Evolutionary conservation across 2,797 vertebrate species (phyloP), one percentile per base, ranked within the genome.

Genomic region (Ptychobarbus kaznakovi): DNA sequence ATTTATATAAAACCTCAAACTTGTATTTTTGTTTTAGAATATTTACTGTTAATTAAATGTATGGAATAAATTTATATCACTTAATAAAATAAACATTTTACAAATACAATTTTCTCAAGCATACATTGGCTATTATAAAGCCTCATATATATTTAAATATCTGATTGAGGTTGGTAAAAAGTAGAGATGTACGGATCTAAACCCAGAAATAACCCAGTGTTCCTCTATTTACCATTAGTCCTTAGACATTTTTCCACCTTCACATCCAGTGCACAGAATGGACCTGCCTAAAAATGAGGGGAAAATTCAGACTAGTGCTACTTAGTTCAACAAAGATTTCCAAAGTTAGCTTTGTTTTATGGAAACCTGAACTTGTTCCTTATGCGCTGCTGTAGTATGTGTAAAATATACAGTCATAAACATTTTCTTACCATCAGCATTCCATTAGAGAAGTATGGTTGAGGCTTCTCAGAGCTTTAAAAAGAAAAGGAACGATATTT

Each of bases 391-490:
- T 51, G 22, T 38, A 58, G 20, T 53, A 13, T 75, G 70, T 49
- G 70, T 73, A 28, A 46, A 73, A 73, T 73, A 40, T 22, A 46
- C 12, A 72, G 40, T 16, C 6, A 16, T 16, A 28, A 73, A 28
- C 46, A 46, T 28, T 3, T 70, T 56, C 75, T 94, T 94, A 97
- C 96, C 96, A 97, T 91, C 49, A 97, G 83, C n/a, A 96, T 92
- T 89, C 95, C 96, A 63, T 97, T 97, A 40, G 94, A 95, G 84
- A 92, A 11, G 40, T 96, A 96, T 56, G 87, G 86, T 86, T 93
- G 93, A 4, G 91, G 89, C 11, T 83, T 69, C 0, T 93, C 92
- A 13, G 89, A 40, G 72, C 96, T 97, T 89, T 20, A 93, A 94
- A 91, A 92, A 86, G 81, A 76, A 81, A 72, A 83, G 75, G 77